Evolutionary conservation across 2,888 invertebrate species (phyloP), one percentile per base, ranked within the genome.

Genomic region (Lepidocyrtinus sp.): DNA sequence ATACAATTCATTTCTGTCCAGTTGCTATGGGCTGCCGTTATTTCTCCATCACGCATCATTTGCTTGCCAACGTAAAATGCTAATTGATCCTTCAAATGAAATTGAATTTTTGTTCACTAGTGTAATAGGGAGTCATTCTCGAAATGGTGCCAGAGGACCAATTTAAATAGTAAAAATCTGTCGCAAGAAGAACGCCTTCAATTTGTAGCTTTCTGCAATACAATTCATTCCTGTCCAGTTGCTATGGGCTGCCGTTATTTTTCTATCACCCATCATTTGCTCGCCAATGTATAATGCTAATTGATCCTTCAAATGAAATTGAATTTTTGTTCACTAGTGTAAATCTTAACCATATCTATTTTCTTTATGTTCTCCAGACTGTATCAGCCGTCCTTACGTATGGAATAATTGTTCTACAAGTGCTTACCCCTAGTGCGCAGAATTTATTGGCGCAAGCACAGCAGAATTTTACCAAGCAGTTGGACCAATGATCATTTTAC

Each of bases 381-480:
- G 21, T 26, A 36, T 64, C 64, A 3, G 67, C 67, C 1, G 59
- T 74, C 25, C 22, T 74, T 0, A 74, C 74, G 2, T 74, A 74
- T 22, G 74, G 36, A 21, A 24, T 74, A 1, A 74, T 74, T 45
- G 65, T 74, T 24, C 67, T 67, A 5, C 67, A 74, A 21, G 36
- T 74, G n/a, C 59, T 36, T 36, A 36, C 36, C 5, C 36, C 36
- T 7, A 36, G 36, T 36, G 36, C 36, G 12, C 5, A 12, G 12
- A 5, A 36, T 7, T 12, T 5, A 12, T 12, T 36, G 12, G 5
- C 5, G 12, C 36, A 36, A 12, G 36, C 12, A 12, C 36, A 36
- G 36, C 5, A 36, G 12, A 36, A 36, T 36, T 5, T 36, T 36
- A 36, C 36, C 5, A 36, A 12, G 36, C 12, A 7, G 12, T 36